Evolutionary conservation across 2,797 vertebrate species (phyloP), one percentile per base, ranked within the genome.

Genomic region (Melanotaenia parkinsoni): DNA sequence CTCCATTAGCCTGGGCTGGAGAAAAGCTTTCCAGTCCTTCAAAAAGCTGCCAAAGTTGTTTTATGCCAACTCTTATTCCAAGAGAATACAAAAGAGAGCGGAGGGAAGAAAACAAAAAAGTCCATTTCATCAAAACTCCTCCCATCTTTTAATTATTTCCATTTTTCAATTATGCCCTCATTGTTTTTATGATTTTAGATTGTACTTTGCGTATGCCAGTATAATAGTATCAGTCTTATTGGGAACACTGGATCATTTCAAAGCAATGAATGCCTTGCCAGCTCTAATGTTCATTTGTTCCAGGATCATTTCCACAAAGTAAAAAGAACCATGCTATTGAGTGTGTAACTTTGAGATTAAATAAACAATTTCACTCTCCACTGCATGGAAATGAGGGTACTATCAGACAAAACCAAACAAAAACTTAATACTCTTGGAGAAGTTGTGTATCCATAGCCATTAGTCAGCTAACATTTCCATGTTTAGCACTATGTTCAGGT

Each of bases 1-100:
- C 93, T 93, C 93, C 93, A 94, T 94, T 95, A 95, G 93, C 86
- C 91, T 73, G 80, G 91, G 90, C 91, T 91, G 87, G 84, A 90
- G 85, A 87, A 85, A 86, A 81, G 85, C 89, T 82, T 90, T 91
- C 92, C 91, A 93, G 86, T 88, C 90, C 87, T 90, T 93, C 90
- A 92, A 91, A 91, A 91, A 90, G 90, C 91, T 93, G 92, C 93
- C 93, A 94, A 81, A 76, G 76, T 79, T 58, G 88, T 80, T 91
- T 88, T 76, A 86, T 92, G 92, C 93, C 93, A 94, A 89, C 87
- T 89, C 85, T 91, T 90, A 89, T 90, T 89, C 82, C 87, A 84
- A 81, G 80, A 82, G 80, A 89, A 83, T 74, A 93, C 86, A 92
- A 93, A 92, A 81, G 87, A 82, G 72, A 87, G 76, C 66, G 72